Evolutionary conservation across 2,888 invertebrate genomes (phyloP).

Genomic region (Apamea crenata): DNA sequence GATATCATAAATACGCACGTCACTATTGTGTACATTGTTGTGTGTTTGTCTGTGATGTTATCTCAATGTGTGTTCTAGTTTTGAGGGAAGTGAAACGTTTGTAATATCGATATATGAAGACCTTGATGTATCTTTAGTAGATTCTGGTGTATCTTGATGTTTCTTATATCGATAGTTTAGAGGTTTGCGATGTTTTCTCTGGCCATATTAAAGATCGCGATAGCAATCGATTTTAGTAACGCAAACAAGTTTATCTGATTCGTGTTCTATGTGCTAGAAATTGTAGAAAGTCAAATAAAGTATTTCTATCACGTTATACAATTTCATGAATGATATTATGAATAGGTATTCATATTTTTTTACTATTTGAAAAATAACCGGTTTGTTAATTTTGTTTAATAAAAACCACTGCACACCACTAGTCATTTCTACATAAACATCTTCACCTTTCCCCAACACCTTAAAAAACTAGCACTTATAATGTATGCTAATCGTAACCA

Average conservation of each 20-base stretch:
- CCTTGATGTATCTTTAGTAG: background rate
- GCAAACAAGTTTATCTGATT: too few species aligned
- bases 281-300: too few species aligned
- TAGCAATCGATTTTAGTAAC: background rate
- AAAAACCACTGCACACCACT: too few species aligned
- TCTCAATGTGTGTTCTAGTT: slow-evolving; percentile 30
- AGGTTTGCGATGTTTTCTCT: background rate
- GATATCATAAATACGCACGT: slow-evolving; percentile 72
- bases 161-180: too few species aligned
- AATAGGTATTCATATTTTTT: too few species aligned
- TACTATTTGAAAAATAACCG: too few species aligned
- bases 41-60: slow-evolving; percentile 45
- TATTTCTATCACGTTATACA: too few species aligned
- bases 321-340: too few species aligned
- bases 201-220: background rate
- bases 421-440: background rate
- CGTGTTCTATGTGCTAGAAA: too few species aligned
- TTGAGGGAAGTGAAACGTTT: background rate
- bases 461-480: background rate
- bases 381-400: too few species aligned
- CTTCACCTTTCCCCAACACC: too few species aligned
- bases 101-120: background rate
- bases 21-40: slow-evolving; percentile 59
- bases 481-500: background rate
- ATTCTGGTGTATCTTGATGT: too few species aligned